Base-by-base conservation (phyloP, 2,797 vertebrate species). In the Dallia pectoralis region DNA sequence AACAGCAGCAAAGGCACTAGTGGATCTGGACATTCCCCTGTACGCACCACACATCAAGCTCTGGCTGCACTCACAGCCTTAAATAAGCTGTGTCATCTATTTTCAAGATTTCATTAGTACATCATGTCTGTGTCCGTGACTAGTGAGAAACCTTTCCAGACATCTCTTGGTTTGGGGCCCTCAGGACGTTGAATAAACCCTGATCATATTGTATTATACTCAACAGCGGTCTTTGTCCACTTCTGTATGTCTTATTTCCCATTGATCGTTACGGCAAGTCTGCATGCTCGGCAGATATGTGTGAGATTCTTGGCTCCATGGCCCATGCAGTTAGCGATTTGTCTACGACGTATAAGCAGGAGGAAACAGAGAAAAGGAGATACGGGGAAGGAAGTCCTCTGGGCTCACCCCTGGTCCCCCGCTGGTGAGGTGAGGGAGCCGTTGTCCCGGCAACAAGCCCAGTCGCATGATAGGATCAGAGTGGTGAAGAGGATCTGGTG, bases 401-500 rank as follows among this genome's bases (percentile, higher is more conserved):
- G 72, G 77, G 84, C 76, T 70, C 77, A 79, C 78, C 79, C 80
- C 82, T 82, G 79, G 86, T 91, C 84, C 87, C 69, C 63, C 77
- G 83, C 14, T 44, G 84, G 87, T 56, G 74, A 85, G 81, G 85
- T 84, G 85, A 83, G 81, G 76, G 77, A 87, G 83, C 75, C 1
- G 81, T 92, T 79, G 87, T 85, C 88, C 74, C 90, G 90, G 89
- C 87, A 93, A 92, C 89, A 65, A 77, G 84, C 87, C 75, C 77
- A 77, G 70, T 61, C 78, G 84, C 48, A 32, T 19, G 68, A 36
- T 73, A 77, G 82, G 76, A 81, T 88, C 84, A 87, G 77, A 81
- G 74, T 79, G 82, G 77, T 78, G 82, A 82, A 82, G 74, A 73
- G 77, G 82, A 87, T 84, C 77, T 76, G 83, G 89, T 81, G 83